Evolutionary conservation across 2,797 vertebrate species (phyloP).

Genomic region (Mus spretus): DNA sequence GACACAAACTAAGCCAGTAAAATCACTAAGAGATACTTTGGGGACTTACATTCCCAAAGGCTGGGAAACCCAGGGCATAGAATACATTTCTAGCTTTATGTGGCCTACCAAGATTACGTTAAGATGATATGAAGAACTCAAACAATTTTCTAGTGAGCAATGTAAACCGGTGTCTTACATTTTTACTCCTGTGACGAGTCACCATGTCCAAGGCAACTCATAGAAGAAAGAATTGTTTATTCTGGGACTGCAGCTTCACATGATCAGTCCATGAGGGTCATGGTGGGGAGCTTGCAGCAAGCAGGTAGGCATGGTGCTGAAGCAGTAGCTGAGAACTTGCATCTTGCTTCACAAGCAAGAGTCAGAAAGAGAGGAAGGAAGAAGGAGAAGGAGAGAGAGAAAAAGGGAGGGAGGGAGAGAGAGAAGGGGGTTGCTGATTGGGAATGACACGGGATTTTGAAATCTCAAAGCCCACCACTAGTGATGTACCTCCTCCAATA

Average conservation of each 20-base stretch:
- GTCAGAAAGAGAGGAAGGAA: background rate
- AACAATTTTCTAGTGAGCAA: background rate
- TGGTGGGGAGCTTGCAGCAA: background rate
- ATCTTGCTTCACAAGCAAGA: background rate
- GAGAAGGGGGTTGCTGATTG: background rate
- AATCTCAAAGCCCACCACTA: background rate
- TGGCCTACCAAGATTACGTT: background rate
- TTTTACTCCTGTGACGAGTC: background rate
- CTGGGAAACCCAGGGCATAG: background rate
- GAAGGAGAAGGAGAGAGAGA: background rate
- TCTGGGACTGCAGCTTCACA: background rate
- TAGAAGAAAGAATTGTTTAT: background rate
- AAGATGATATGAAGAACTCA: background rate
- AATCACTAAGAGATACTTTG: background rate
- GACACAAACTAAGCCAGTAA: background rate
- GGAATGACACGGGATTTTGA: background rate
- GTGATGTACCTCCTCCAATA: background rate
- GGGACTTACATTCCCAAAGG: background rate
- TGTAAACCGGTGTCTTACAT: background rate
- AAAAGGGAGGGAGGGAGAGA: too few relatives aligned
- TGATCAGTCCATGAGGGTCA: background rate
- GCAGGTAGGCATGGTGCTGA: background rate
- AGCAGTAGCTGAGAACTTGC: background rate
- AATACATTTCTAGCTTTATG: background rate
- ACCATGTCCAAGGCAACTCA: background rate